Base-by-base conservation (phyloP, 2,888 invertebrate genomes). In the Branchipolynoe longqiensis region DNA sequence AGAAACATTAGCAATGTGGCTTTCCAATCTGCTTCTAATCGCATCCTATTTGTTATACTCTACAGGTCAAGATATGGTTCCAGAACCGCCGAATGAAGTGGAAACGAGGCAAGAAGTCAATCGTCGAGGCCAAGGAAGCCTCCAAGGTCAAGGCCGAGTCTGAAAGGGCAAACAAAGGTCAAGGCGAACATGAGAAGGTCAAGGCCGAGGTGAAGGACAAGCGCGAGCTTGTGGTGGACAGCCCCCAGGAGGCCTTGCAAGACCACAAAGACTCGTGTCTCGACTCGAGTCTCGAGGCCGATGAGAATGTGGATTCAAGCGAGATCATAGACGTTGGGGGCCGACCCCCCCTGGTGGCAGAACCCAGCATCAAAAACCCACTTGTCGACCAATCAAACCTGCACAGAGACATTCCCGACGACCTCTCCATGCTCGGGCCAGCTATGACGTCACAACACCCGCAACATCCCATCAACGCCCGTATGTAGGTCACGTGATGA, bases 41-140 rank as follows among this genome's bases (percentile, higher is more conserved):
- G 22, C 22, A 25, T 78, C 78, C 38, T 38, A 22, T 54, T 82
- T 83, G 8, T 40, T 82, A 22, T 62, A 12, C n/a, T 78, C 48
- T 85, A 28, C 87, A 98, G 97, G 98, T 98, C 88, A 98, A 98
- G 95, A 98, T 98, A 91, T 98, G 98, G 99, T 99, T 99, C 94
- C 99, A 99, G 95, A 99, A 99, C 94, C 95, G 99, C 82, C 96
- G 99, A 90, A 99, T 99, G 99, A 99, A 99, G 93, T 98, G 98
- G 98, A 99, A 99, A 94, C 95, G 99, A 18, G 98, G 98, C 89
- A 98, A 98, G 95, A 98, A 98, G 92, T 97, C 98, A 0, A 97
- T 97, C 78, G 41, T 86, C 31, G 88, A 88, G 40, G 85, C 86
- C 33, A 87, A 87, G 73, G 38, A 81, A 22, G 82, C 85, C 41